These are phyloP conservation scores for Neomorphus geoffroyi DNA, from an alignment of 2,797 vertebrate genomes.

Conservation along the genomic window DNA sequence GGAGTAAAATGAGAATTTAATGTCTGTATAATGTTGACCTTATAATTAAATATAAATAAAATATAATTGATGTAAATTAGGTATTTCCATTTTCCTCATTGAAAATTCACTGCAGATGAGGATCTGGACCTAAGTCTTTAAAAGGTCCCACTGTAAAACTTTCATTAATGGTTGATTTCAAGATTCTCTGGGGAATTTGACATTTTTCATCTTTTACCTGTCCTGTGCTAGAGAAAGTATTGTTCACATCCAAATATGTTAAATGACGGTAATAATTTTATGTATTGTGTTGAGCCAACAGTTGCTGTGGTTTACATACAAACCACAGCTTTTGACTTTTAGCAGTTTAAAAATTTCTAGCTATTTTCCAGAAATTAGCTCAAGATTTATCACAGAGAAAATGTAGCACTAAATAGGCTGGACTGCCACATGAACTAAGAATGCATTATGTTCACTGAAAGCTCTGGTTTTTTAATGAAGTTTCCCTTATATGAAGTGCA, in stretches of 20 bases:
- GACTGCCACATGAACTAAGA: neutral
- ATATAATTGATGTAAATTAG: neutral
- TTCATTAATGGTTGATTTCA: neutral
- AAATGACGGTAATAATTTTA: neutral
- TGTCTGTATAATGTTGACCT: neutral
- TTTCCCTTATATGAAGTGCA: no score
- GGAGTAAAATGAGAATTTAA: neutral
- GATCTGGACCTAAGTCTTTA: neutral
- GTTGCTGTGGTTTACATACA: neutral
- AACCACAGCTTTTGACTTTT: neutral
- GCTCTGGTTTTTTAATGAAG: no score
- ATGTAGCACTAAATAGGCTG: neutral
- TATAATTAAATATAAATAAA: no score
- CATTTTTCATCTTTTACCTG: neutral
- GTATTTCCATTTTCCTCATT: neutral
- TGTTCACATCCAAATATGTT: neutral
- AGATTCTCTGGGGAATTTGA: neutral
- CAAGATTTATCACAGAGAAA: constrained; percentile 2
- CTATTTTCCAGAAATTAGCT: neutral
- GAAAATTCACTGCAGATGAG: neutral
- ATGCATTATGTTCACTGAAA: neutral
- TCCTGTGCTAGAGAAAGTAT: neutral
- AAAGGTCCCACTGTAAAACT: neutral
- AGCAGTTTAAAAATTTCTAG: neutral
- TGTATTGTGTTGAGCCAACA: neutral